Percentiles rank a stretch among this genome's conserved stretches.
Conservation (phyloP, 53 echinoderm and acorn worm species). For the Echinometra lucunter region DNA sequence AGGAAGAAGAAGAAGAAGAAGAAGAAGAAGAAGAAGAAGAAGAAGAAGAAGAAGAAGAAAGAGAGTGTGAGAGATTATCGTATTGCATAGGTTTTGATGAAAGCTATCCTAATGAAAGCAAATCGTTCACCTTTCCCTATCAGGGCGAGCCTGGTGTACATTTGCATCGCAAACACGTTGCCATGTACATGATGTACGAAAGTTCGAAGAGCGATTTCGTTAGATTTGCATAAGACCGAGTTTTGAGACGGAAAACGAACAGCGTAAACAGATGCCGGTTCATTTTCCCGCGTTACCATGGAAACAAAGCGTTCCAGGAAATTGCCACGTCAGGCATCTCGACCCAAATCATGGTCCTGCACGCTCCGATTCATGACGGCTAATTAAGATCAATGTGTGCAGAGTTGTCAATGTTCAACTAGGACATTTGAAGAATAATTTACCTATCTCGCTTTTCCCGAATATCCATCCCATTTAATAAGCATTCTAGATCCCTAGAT, state of each 20-base stretch:
- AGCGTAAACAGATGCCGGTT: constrained; percentile 10
- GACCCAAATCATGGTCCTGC: background rate
- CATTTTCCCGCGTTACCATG: background rate
- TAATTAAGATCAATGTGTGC: background rate
- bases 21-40: constrained; percentile 38
- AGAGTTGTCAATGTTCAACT: constrained; percentile 4
- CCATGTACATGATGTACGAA: no score
- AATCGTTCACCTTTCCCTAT: background rate
- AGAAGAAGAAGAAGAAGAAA: constrained; percentile 12
- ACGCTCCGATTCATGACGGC: background rate
- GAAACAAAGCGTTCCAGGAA: constrained; percentile 50
- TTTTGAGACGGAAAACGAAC: background rate
- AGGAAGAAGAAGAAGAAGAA: constrained; percentile 34
- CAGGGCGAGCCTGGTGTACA: background rate
- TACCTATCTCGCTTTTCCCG: background rate
- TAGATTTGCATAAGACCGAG: background rate
- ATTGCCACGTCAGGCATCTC: constrained; percentile 36
- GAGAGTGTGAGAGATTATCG: background rate
- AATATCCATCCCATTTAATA: background rate
- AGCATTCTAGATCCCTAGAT: background rate
- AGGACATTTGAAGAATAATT: background rate
- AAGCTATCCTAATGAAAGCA: background rate
- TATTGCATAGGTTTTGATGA: no score
- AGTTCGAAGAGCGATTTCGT: background rate
- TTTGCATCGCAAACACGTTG: background rate